Base-by-base conservation (phyloP, 53 echinoderm and acorn worm genomes). In the Crossaster papposus region DNA sequence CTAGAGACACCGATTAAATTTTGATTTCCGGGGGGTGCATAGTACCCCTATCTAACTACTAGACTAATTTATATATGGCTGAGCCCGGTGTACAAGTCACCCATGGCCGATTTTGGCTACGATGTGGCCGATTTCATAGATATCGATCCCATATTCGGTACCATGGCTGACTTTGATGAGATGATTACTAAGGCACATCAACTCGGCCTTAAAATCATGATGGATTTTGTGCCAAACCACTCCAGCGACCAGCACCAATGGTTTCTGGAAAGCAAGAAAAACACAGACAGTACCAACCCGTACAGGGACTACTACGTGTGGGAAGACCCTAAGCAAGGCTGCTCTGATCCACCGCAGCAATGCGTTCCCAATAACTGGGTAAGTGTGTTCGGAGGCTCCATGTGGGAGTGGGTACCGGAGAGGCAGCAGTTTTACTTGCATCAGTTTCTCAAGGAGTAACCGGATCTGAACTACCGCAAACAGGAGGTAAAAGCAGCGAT, bases 331-430 rank as follows among this genome's bases (percentile, higher is more conserved):
- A 93, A 89, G 62, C 80, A 65, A 14, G 93, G 89, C 18, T 95
- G 95, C 80, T 23, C 32, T 28, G 79, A 50, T 34, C 80, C 35
- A 1, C 80, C 53, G 2, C 71, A 89, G 31, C 83, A 92, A 54
- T 95, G 95, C 51, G 31, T 83, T 52, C 96, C 96, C 2, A 96
- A 92, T 72, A 96, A 96, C 77, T 96, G 96, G 96, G 96, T 96
- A 29, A 92, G 96, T 77, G 92, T 92, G 24, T 95, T 93, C 58
- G 90, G 96, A 75, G 96, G 96, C 17, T 91, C 94, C 7, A 89
- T 88, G 34, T 96, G 96, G 96, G 92, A 91, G 76, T 95, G 93
- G 91, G 90, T 74, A 17, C 92, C 93, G 18, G 70, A 88, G 28
- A 91, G 95, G 32, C 58, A 90, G 51, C 95, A 96, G 24, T 93